Evolutionary conservation across 2,888 invertebrate species (phyloP), one percentile per base, ranked within the genome.

Genomic region (Seira sanloemensis): DNA sequence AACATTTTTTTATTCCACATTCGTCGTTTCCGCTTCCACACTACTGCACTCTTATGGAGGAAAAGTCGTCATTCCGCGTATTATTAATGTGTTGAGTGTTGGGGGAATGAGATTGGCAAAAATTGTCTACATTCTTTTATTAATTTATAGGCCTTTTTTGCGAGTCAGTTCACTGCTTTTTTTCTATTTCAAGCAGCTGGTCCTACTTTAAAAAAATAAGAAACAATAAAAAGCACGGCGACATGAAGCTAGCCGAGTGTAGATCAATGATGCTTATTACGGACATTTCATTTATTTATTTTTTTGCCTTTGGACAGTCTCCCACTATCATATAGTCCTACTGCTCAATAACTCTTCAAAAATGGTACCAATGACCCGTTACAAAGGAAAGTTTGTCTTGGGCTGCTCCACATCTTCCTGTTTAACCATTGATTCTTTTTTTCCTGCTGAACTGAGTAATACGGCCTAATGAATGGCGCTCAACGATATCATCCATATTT

Each of bases 271-370:
- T 58, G n/a, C 21, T 62, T 62, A 21, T 9, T 5, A 62, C 62
- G 19, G 62, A 62, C 62, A 23, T 62, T 62, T 62, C 62, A 62
- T 2, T 62, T 62, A 62, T 62, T 21, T 62, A 62, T 21, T 21
- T 58, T n/a, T 37, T 62, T 62, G 21, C 62, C 58, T 58, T n/a
- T n/a, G 5, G 58, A 12, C 58, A 58, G 58, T 58, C 37, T 37
- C 37, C 37, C 37, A 18, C 58, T 18, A 4, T 58, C 58, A 21
- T 5, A 21, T 23, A 21, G 58, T 4, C 50, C 12, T 62, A 5
- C 4, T 62, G 62, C 21, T 19, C 62, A 19, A 12, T 62, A 62
- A 62, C 21, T 62, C 62, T 62, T 21, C 2, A 62, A 62, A 21
- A 7, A 21, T 62, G 21, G 7, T 12, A 9, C 4, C 62, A 62